phyloP scores from a whole-genome alignment of 2,113 vertebrate genomes.

The Synodontis membranacea region DNA sequence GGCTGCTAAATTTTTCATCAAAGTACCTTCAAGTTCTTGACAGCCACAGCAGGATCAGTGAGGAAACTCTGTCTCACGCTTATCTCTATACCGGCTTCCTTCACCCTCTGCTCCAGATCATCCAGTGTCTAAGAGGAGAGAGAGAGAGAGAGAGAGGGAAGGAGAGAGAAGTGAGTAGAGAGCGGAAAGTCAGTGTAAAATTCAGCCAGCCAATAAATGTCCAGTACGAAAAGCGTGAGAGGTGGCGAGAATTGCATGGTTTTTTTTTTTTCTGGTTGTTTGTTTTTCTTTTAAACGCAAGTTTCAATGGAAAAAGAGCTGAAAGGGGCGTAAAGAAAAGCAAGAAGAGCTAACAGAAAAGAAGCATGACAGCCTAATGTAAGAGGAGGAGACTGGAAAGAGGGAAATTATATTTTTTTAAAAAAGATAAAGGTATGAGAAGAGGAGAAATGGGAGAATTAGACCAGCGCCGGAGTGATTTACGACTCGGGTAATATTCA shows the following conservation, averaged over 20 bases:
- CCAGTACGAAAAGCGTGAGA: not conserved
- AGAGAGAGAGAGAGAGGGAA: slow-evolving; percentile 8
- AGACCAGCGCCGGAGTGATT: slow-evolving; percentile 55
- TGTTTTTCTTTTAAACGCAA: too few species aligned
- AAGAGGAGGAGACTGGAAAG: not conserved
- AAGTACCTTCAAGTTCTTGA: slow-evolving; percentile 93
- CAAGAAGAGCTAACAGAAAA: not conserved
- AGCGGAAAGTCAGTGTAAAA: not conserved
- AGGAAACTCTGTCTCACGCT: slow-evolving; percentile 96
- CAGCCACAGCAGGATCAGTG: slow-evolving; percentile 89
- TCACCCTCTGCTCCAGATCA: slow-evolving; percentile 88
- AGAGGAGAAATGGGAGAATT: slow-evolving; percentile 48
- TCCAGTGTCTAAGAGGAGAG: slow-evolving; percentile 81
- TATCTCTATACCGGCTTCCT: slow-evolving; percentile 92
- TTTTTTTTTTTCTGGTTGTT: too few species aligned
- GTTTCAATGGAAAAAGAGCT: not conserved
- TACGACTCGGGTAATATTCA: slow-evolving; percentile 63
- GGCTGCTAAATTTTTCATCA: slow-evolving; percentile 54
- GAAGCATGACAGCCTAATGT: not conserved
- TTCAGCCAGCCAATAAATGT: slow-evolving; percentile 18
- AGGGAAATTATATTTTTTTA: not conserved
- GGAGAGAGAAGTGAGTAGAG: slow-evolving; percentile 22
- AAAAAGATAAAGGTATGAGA: slow-evolving; percentile 24
- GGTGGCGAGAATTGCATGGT: not conserved
- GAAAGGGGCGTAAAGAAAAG: not conserved